A percentile compares a stretch with the other conserved stretches of the same genome.
Conservation (phyloP, 1,140 invertebrate genomes). For the Drosophila varians region DNA sequence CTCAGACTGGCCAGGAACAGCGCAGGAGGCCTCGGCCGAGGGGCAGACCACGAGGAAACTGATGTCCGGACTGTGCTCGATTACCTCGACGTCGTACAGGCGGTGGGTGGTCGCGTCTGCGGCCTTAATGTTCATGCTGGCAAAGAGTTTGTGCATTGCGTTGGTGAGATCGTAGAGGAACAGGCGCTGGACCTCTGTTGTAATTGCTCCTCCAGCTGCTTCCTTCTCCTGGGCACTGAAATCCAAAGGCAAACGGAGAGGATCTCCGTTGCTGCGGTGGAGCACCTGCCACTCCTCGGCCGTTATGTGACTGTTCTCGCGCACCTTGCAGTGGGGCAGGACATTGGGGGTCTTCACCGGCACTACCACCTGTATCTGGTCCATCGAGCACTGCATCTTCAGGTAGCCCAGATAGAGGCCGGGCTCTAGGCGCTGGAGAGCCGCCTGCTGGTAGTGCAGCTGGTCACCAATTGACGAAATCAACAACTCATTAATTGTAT, state of each 20-base stretch:
- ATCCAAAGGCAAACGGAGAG: slow-evolving; percentile 83
- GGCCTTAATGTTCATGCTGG: slow-evolving; percentile 90
- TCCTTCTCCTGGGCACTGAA: slow-evolving; percentile 84
- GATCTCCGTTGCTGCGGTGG: slow-evolving; percentile 84
- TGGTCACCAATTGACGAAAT: slow-evolving; percentile 95
- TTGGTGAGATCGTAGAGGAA: slow-evolving; percentile 90
- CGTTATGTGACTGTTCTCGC: slow-evolving; percentile 97
- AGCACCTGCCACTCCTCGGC: slow-evolving; percentile 96
- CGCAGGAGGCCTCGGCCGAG: slow-evolving; percentile 94
- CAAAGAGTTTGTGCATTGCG: slow-evolving; percentile 89
- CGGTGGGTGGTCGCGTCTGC: slow-evolving; percentile 89
- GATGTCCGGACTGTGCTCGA: slow-evolving; percentile 94
- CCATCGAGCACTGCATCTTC: slow-evolving; percentile 97
- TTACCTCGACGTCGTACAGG: slow-evolving; percentile 95
- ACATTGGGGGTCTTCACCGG: slow-evolving; percentile 95
- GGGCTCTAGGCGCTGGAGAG: slow-evolving; percentile 90
- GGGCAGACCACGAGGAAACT: slow-evolving; percentile 96
- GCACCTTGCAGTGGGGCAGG: slow-evolving; percentile 94
- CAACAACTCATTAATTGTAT: slow-evolving; percentile 91
- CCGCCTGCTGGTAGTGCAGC: slow-evolving; percentile 94
- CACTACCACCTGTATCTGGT: slow-evolving; percentile 96
- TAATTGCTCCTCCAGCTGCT: slow-evolving; percentile 10
- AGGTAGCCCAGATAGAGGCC: slow-evolving; percentile 97
- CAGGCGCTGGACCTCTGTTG: slow-evolving; percentile 90
- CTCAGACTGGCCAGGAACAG: slow-evolving; percentile 93